Base-by-base conservation (phyloP, 2,888 invertebrate genomes). In the Phlogophora meticulosa region DNA sequence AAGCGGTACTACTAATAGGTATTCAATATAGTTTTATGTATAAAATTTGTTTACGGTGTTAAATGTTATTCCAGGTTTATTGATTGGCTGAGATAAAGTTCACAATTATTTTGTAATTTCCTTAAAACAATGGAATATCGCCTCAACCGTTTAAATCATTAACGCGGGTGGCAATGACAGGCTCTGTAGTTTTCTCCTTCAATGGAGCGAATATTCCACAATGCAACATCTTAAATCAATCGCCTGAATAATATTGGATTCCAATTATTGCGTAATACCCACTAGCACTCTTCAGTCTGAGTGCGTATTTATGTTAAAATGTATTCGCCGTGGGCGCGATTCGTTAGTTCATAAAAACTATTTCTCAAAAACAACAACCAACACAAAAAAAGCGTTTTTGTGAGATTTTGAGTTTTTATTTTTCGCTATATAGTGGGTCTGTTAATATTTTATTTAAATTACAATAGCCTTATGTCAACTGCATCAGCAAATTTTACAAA, bases 141-240 rank as follows among this genome's bases (percentile, higher is more conserved):
- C n/a, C 9, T 22, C 34, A 11, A 38, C 38, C 43, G 43, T 45
- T 68, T 68, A 58, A 57, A 68, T 68, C 67, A 68, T 58, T 34
- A 51, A 7, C 22, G 24, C 13, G 38, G 20, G 42, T 57, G 67
- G 10, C 9, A 34, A 24, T 40, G 51, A 59, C 59, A 45, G 51
- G 32, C 24, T 20, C 42, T 43, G n/a, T 61, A 43, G 43, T 70
- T 70, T 59, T 61, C 53, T 70, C n/a, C 42, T 38, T 46, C 53
- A 61, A 38, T 70, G 53, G 43, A 70, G 53, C 48, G 43, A 61
- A 69, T 53, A 43, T 61, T 49, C 70, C 38, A 38, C 61, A 43
- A 43, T 32, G 20, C 24, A 40, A 40, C 28, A 53, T 60, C 28
- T 59, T 52, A 59, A 68, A 68, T 46, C 40, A 52, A 69, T 69